Conservation (phyloP, 2,113 vertebrate species). For the Bagarius yarrelli region DNA sequence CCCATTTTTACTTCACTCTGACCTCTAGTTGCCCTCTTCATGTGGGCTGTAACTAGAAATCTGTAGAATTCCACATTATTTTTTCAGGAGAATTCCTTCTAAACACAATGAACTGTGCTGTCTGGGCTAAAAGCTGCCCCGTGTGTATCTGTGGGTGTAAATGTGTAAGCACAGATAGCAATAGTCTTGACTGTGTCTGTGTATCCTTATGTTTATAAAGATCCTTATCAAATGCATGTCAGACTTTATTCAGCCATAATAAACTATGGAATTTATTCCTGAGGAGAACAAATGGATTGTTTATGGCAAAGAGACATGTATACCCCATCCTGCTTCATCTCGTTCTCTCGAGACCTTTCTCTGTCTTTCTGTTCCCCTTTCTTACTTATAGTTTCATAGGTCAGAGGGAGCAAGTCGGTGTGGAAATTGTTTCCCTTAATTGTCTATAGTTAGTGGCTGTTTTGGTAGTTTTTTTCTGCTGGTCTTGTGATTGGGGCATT, state of each 20-base stretch:
- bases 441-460: slow-evolving; percentile 40
- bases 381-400: neutral
- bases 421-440: neutral
- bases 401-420: neutral
- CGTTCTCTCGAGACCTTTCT: neutral
- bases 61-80: slow-evolving; percentile 67
- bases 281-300: slow-evolving; percentile 62
- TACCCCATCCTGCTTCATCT: neutral
- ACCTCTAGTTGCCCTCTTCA: slow-evolving; percentile 56
- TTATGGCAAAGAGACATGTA: slow-evolving; percentile 43
- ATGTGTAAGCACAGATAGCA: slow-evolving; percentile 28
- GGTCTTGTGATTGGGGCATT: slow-evolving; percentile 68
- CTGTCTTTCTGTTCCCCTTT: neutral
- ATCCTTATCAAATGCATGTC: slow-evolving; percentile 51
- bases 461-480: slow-evolving; percentile 53
- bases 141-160: slow-evolving; percentile 42
- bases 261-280: slow-evolving; percentile 65
- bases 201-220: slow-evolving; percentile 34
- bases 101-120: slow-evolving; percentile 55
- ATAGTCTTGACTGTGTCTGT: slow-evolving; percentile 25
- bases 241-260: slow-evolving; percentile 48
- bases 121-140: slow-evolving; percentile 37
- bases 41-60: slow-evolving; percentile 63
- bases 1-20: neutral
- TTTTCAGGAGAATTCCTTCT: slow-evolving; percentile 66